Conservation (phyloP, 2,888 invertebrate genomes). For the Agriopis aurantiaria region DNA sequence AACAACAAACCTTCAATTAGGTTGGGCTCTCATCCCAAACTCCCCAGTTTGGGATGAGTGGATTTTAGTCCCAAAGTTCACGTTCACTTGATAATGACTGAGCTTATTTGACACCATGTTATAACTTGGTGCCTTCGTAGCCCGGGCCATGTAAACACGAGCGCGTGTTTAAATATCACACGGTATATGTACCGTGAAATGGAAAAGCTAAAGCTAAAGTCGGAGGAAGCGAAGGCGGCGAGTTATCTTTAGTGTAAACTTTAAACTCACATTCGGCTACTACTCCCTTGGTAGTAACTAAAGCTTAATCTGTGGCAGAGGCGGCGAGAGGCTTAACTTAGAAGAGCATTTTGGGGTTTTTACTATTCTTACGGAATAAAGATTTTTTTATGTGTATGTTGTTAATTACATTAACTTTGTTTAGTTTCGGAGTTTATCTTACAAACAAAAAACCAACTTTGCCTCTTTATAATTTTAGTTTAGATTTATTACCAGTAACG, state of each 20-base stretch:
- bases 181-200: slow-evolving; percentile 46
- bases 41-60: slow-evolving; percentile 11
- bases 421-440: not conserved
- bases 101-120: slow-evolving; percentile 9
- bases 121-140: not conserved
- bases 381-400: too few species aligned
- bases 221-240: slow-evolving; percentile 50
- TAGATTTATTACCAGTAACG: too few species aligned
- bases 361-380: not conserved
- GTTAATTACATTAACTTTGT: too few species aligned
- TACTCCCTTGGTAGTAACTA: slow-evolving; percentile 55
- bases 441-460: not conserved
- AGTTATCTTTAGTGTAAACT: slow-evolving; percentile 78
- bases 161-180: slow-evolving; percentile 43
- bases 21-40: too few species aligned
- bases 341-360: slow-evolving; percentile 5
- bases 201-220: slow-evolving; percentile 60
- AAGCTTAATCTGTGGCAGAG: slow-evolving; percentile 58
- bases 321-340: slow-evolving; percentile 11
- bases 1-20: slow-evolving; percentile 23
- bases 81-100: slow-evolving; percentile 11
- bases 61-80: slow-evolving; percentile 21
- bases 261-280: slow-evolving; percentile 75
- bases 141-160: slow-evolving; percentile 14
- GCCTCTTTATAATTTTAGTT: too few species aligned